Evolutionary conservation across 2,113 vertebrate species (phyloP).

Genomic region (Columba livia): DNA sequence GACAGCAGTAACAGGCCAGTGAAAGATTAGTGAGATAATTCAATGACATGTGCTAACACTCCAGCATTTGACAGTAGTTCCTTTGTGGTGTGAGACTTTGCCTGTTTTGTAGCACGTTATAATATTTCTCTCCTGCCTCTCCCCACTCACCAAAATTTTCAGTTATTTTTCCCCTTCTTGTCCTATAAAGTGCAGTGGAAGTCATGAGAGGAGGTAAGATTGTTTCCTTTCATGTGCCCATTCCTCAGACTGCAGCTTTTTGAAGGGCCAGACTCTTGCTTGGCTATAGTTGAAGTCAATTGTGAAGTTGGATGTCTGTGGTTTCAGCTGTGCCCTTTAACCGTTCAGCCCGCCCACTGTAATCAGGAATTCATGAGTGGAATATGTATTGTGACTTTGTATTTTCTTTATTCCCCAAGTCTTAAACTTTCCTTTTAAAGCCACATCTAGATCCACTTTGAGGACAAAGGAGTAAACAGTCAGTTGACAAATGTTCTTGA

Average conservation of each 20-base stretch:
- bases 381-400: not conserved
- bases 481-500: not conserved
- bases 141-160: not conserved
- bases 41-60: not conserved
- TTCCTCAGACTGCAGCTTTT: not conserved
- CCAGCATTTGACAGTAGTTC: not conserved
- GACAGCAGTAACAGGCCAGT: not conserved
- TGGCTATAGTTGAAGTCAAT: not conserved
- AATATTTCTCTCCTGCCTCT: not conserved
- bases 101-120: not conserved
- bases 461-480: not conserved
- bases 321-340: not conserved
- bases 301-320: not conserved
- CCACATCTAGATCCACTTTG: not conserved
- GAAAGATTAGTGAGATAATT: not conserved
- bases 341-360: not conserved
- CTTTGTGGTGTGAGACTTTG: not conserved
- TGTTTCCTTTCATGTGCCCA: not conserved
- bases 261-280: not conserved
- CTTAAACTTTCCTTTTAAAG: not conserved
- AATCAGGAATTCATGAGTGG: not conserved
- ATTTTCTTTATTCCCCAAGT: not conserved
- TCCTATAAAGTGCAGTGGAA: not conserved
- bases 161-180: not conserved
- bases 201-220: not conserved